Base-by-base conservation (phyloP, 1,140 invertebrate species). In the Drosophila persimilis region DNA sequence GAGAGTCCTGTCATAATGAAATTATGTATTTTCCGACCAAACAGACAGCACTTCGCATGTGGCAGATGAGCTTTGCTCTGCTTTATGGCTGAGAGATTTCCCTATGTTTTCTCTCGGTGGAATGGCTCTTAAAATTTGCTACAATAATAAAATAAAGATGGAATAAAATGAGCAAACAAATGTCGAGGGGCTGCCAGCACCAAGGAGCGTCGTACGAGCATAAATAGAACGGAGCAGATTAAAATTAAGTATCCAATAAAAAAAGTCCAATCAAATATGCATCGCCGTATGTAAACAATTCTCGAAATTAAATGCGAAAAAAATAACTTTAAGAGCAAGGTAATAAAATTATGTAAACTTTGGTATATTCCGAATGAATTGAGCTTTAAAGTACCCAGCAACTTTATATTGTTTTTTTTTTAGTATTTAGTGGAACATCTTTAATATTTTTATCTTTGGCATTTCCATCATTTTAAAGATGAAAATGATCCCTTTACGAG, bases 11-110 rank as follows among this genome's bases (percentile, higher is more conserved):
- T 31, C 31, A 77, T 80, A 83, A 81, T 77, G 78, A 81, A 81
- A 83, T 81, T 83, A 81, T 77, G 61, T 78, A 64, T 77, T 73
- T 63, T 35, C 73, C 35, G 35, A 39, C 35, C 35, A 39, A 39
- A 39, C 35, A 39, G 35, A 39, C 35, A 39, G 11, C 64, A 73
- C 67, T 74, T 44, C 56, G 61, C 62, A 35, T 67, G 77, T 70
- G 63, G 35, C 66, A 77, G 61, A 81, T 77, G 73, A 81, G 73
- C 75, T 63, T 8, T 7, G 7, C 29, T 29, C 61, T 44, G 61
- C 39, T 73, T 66, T 80, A 80, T 80, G 61, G 48, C n/a, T 47
- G 41, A 39, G 11, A 39, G 11, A 39, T 39, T 66, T 81, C 35
- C 57, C 47, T 80, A 31, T 73, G 77, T 70, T 80, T 81, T 66